Evolutionary conservation across 30 jellyfish, hydroid and myxozoan genomes (phyloP), one percentile per base, ranked within the genome.

Genomic region (Aurelia coerulea): DNA sequence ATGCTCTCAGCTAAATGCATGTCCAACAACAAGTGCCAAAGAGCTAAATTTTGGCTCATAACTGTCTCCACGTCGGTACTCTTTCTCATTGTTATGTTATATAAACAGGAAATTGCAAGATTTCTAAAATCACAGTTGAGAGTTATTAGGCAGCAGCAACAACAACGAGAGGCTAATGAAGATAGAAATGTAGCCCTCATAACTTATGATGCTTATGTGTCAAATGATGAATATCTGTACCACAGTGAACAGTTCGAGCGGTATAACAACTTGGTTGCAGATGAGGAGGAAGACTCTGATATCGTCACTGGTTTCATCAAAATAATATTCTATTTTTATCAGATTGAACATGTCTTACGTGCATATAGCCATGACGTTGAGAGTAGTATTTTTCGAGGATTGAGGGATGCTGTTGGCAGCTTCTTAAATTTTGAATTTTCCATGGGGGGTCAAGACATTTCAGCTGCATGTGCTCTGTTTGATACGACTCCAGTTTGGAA

Each of bases 251-350:
- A 46, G 56, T 7, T 6, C 15, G 14, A 46, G 14, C 56, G 8
- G 56, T 46, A 46, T 7, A 46, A 46, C 15, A 46, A 46, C 56
- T 0, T 46, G 11, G 56, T 46, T 46, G 56, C 56, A 46, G 8
- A 0, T 9, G 56, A 46, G 12, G 56, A 46, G 56, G 56, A 46
- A 6, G 71, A 71, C 69, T 10, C 17, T 8, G 74, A 29, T 29
- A 11, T 59, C 10, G 75, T 39, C 14, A 31, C 35, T 9, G 94
- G 94, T 33, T 17, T 76, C 56, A 16, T 73, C 18, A 85, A 74
- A 41, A 74, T 85, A 29, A 50, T 35, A 12, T 85, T 85, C 35
- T 85, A 71, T 31, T 85, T 85, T 56, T 85, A 85, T 34, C 94
- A 85, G 51, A 76, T 81, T 59, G 88, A 73, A 29, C 18, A 33